Evolutionary conservation across 2,797 vertebrate species (phyloP).

Genomic region (Sebastes kiyomatsui): DNA sequence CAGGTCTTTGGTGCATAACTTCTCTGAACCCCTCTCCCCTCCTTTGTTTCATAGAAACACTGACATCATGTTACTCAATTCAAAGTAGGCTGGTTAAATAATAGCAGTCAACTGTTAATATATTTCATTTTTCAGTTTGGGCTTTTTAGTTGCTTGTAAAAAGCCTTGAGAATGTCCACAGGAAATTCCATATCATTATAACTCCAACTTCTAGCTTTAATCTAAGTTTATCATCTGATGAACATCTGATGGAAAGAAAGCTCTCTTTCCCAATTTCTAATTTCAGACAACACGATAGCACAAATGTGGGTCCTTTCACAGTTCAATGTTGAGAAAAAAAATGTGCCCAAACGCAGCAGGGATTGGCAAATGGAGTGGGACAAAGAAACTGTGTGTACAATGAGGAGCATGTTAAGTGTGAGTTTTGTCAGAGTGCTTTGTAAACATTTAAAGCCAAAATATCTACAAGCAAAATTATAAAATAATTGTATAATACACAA

Average conservation of each 20-base stretch:
- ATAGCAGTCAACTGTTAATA: not conserved
- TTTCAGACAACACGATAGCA: constrained; percentile 5
- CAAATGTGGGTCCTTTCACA: constrained; percentile 25
- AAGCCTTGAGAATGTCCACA: not conserved
- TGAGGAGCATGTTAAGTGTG: constrained; percentile 14
- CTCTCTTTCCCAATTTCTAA: not conserved
- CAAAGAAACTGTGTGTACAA: constrained; percentile 29
- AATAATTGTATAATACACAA: not conserved
- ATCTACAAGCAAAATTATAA: not conserved
- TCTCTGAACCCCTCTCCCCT: not conserved
- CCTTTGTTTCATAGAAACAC: constrained; percentile 13
- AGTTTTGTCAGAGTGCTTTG: constrained; percentile 22
- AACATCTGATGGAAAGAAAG: not conserved
- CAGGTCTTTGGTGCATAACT: constrained; percentile 23
- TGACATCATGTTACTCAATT: not conserved
- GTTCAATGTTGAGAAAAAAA: constrained; percentile 29
- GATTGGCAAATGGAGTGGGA: constrained; percentile 22
- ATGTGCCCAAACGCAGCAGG: constrained; percentile 23
- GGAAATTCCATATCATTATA: not conserved
- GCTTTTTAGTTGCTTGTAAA: not conserved
- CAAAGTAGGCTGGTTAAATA: not conserved
- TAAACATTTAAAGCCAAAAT: constrained; percentile 15
- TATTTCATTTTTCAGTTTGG: not conserved
- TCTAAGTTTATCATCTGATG: not conserved
- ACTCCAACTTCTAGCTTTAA: not conserved